A percentile compares a stretch with the other conserved stretches of the same genome.
Conservation (phyloP, 53 echinoderm and acorn worm genomes). For the Arbacia lixula region DNA sequence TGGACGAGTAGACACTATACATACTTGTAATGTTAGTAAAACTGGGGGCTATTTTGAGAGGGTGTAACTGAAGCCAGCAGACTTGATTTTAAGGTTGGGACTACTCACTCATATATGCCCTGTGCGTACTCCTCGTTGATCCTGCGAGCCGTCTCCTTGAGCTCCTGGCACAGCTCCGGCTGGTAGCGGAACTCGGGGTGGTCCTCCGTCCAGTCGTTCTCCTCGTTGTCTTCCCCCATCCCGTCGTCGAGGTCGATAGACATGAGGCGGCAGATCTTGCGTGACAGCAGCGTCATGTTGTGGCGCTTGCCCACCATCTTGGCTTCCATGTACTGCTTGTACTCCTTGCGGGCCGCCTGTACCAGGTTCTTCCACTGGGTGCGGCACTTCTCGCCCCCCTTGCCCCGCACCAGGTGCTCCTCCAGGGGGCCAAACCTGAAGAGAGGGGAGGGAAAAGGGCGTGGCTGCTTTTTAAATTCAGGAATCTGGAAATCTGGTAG, state of each 20-base stretch:
- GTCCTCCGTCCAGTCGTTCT: constrained; percentile 53
- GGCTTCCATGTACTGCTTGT: constrained; percentile 59
- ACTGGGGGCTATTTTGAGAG: too few species aligned
- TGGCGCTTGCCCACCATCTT: constrained; percentile 56
- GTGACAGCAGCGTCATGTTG: constrained; percentile 53
- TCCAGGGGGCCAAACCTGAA: constrained; percentile 50
- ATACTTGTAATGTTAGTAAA: too few species aligned
- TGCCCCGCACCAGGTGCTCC: constrained; percentile 36
- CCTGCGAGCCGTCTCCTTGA: constrained; percentile 34
- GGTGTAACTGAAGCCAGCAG: too few species aligned
- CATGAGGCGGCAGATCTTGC: constrained; percentile 47
- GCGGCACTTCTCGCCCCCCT: constrained; percentile 56
- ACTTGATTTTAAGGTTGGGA: too few species aligned
- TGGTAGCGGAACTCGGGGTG: constrained; percentile 55
- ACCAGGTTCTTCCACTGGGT: constrained; percentile 57
- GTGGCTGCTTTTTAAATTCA: too few species aligned
- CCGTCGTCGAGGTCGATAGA: constrained; percentile 51
- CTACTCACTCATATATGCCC: constrained; percentile 35
- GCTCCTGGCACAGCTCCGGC: constrained; percentile 54
- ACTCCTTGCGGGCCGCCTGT: constrained; percentile 41
- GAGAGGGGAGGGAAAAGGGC: too few species aligned
- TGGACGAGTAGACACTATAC: too few species aligned
- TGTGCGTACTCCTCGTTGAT: constrained; percentile 46
- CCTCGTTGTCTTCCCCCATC: constrained; percentile 43
- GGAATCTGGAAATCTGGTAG: too few species aligned